A percentile compares a stretch with the other conserved stretches of the same genome.
Evolutionary conservation across 2,888 invertebrate species (phyloP).

Genomic region (Dolichomitus sp.): DNA sequence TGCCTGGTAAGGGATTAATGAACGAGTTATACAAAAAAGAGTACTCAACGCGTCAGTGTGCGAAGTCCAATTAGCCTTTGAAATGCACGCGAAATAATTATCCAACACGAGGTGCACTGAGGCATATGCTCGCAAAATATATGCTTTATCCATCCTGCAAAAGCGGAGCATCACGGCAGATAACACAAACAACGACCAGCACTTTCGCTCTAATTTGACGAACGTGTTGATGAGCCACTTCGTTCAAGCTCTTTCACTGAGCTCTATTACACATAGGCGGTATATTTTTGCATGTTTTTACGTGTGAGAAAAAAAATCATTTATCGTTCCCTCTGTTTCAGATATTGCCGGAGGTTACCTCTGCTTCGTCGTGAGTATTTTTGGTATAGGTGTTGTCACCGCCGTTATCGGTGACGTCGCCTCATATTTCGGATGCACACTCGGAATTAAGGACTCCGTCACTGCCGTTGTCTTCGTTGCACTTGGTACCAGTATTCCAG

Average conservation of each 20-base stretch:
- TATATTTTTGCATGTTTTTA: neutral
- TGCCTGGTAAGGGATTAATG: neutral
- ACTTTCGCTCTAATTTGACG: neutral
- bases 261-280: neutral
- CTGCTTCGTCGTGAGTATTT: constrained; percentile 97
- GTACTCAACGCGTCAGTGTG: constrained; percentile 18
- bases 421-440: constrained; percentile 98
- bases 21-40: constrained; percentile 9
- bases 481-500: constrained; percentile 99
- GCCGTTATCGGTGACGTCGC: constrained; percentile 99
- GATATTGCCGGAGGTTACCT: constrained; percentile 98
- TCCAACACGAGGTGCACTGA: constrained; percentile 9
- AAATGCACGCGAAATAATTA: constrained; percentile 49
- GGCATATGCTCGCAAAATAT: neutral
- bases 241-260: neutral
- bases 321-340: constrained; percentile 85
- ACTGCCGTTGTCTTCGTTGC: constrained; percentile 99
- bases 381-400: constrained; percentile 97
- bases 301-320: neutral
- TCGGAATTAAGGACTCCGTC: constrained; percentile 98
- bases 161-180: neutral
- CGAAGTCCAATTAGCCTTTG: constrained; percentile 41
- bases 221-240: constrained; percentile 12
- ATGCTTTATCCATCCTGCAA: neutral
- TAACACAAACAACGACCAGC: neutral